Conservation (phyloP, 2,888 invertebrate genomes). For the Argynnis bischoffii region DNA sequence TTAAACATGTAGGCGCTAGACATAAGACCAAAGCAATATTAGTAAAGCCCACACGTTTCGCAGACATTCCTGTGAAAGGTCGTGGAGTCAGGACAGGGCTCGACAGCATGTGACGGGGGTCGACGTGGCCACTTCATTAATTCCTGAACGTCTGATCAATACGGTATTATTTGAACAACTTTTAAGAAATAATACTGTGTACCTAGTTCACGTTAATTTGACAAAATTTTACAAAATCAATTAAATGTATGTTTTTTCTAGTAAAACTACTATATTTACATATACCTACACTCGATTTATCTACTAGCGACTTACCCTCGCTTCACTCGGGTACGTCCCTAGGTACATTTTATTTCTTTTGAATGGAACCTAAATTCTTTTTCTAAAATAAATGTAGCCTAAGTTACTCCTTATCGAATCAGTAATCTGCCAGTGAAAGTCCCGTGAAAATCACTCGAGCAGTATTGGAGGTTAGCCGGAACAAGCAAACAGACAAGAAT, state of each 20-base stretch:
- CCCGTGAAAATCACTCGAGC: no score
- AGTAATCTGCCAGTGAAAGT: no score
- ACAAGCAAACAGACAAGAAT: no score
- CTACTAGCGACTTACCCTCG: no score
- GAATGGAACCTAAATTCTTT: no score
- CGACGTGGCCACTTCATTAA: conserved; percentile 80
- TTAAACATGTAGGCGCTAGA: conserved; percentile 31
- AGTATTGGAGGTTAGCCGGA: no score
- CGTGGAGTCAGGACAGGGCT: conserved; percentile 53
- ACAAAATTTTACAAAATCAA: neutral
- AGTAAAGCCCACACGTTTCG: conserved; percentile 61
- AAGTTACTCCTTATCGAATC: no score
- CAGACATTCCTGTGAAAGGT: conserved; percentile 68
- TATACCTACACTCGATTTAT: no score
- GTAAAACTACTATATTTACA: no score
- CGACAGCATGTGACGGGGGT: conserved; percentile 70
- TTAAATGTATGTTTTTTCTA: neutral
- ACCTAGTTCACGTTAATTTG: neutral
- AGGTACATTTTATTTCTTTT: no score
- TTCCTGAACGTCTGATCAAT: conserved; percentile 73
- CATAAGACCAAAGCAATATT: conserved; percentile 37
- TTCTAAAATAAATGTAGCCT: no score
- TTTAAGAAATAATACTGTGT: neutral
- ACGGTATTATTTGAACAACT: conserved; percentile 43
- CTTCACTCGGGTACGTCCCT: no score